Percentiles rank a stretch among this genome's conserved stretches.
Conservation (phyloP, 2,888 invertebrate genomes). For the Campoplex capitator region DNA sequence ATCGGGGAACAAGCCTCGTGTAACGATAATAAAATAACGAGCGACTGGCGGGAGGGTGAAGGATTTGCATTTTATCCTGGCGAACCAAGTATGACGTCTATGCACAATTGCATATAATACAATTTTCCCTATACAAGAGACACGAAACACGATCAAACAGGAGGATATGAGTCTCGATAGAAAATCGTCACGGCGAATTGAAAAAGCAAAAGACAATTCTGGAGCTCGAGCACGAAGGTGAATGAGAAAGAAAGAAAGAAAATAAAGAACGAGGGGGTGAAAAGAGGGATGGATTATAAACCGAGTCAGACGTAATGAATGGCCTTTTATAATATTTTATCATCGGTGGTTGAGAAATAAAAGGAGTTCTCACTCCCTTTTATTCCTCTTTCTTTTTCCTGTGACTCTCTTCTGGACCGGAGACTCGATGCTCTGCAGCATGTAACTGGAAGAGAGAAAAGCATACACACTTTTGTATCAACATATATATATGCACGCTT, state of each 20-base stretch:
- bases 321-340: slow-evolving; percentile 77
- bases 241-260: slow-evolving; percentile 18
- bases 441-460: slow-evolving; percentile 59
- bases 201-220: slow-evolving; percentile 52
- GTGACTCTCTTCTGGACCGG: slow-evolving; percentile 29
- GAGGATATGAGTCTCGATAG: neutral
- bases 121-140: neutral
- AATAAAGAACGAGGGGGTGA: neutral
- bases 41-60: slow-evolving; percentile 48
- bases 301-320: slow-evolving; percentile 73
- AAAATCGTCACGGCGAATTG: slow-evolving; percentile 59
- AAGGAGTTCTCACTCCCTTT: slow-evolving; percentile 56
- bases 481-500: neutral
- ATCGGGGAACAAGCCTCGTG: neutral
- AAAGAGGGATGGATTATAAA: slow-evolving; percentile 48
- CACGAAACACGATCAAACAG: neutral
- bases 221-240: neutral
- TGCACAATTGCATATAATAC: slow-evolving; percentile 15
- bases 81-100: slow-evolving; percentile 25
- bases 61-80: slow-evolving; percentile 61
- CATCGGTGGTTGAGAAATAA: slow-evolving; percentile 72
- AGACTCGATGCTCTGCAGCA: slow-evolving; percentile 54
- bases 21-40: slow-evolving; percentile 66
- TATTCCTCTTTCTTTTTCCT: neutral
- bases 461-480: neutral